Base-by-base conservation (phyloP, 2,888 invertebrate genomes). In the Adelphocoris suturalis region DNA sequence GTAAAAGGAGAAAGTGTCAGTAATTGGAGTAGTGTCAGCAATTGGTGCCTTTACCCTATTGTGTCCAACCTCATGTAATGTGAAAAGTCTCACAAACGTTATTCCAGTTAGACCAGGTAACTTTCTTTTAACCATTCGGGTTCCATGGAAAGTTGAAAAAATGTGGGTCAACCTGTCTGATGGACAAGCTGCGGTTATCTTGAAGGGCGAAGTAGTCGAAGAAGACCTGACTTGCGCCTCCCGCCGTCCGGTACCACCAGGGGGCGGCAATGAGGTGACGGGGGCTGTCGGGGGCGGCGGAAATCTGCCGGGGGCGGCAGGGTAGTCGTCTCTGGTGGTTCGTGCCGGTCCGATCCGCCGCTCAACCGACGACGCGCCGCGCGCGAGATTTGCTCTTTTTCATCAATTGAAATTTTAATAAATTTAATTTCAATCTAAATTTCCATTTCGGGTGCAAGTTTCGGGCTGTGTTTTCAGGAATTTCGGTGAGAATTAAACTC, bases 211-310 rank as follows among this genome's bases (percentile, higher is more conserved):
- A 68, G 19, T 7, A 23, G 23, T 68, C 11, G 68, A 68, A 23
- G 68, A 68, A 68, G 68, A 68, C 23, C 68, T 68, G 68, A 68
- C 68, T 68, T 68, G 68, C 68, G 68, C 68, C 68, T 23, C 68
- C 68, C 68, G 68, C 68, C 23, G 68, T 23, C 23, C 23, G 68
- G 68, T 23, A 61, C 61, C 23, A 13, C 68, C 23, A 68, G 68
- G 23, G 27, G 23, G 68, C 19, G 68, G 68, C 12, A 9, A 9
- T 4, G 57, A 16, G 61, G 61, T 23, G 68, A 12, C 68, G 11
- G 9, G 61, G 19, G 61, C n/a, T n/a, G 61, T 3, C 19, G 61
- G 61, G 19, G 61, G 61, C 61, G 61, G 61, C 19, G 19, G 61
- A 4, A 61, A 16, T 4, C n/a, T 16, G 52, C 19, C 9, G 19